Base-by-base conservation (phyloP, 2,113 vertebrate genomes). In the Nannospalax galili region DNA sequence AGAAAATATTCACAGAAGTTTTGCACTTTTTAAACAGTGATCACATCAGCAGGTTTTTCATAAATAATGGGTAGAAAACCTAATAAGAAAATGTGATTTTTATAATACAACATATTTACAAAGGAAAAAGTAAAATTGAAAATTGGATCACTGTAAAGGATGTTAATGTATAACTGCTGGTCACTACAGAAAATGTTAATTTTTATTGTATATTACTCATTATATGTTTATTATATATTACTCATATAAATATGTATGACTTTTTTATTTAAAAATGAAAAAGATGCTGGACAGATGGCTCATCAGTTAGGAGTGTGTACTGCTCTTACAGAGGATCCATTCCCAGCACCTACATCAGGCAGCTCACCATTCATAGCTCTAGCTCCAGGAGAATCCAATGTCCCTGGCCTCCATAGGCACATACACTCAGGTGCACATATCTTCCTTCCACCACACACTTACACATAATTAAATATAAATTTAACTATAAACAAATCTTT, bases 201-300 rank as follows among this genome's bases (percentile, higher is more conserved):
- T 69, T 79, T 65, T 45, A 75, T 79, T 87, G 14, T 11, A 12
- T 88, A 75, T 58, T 5, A 73, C 10, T 52, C 64, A 85, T 48
- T n/a, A n/a, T n/a, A n/a, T n/a, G n/a, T 79, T 65, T 45, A 75
- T 79, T 87, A 10, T 11, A 12, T 88, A 75, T 58, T 5, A 73
- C 10, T 52, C 64, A 85, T 48, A 85, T 69, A 62, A 12, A 56
- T 42, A 32, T 42, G 15, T 84, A 73, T 3, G 19, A 67, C 12
- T 65, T 32, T 79, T 7, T 93, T 90, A 60, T 95, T 95, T 28
- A 93, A 77, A 90, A 60, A 45, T 40, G 30, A 95, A 22, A 19
- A 17, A 62, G 60, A 17, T 58, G 60, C 60, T 17, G 15, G 60
- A 62, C 7, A 62, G 60, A 52, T 52, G 48, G 48, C 48, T 52